phyloP scores from a whole-genome alignment of 1,140 invertebrate species.

The Drosophila ananassae region DNA sequence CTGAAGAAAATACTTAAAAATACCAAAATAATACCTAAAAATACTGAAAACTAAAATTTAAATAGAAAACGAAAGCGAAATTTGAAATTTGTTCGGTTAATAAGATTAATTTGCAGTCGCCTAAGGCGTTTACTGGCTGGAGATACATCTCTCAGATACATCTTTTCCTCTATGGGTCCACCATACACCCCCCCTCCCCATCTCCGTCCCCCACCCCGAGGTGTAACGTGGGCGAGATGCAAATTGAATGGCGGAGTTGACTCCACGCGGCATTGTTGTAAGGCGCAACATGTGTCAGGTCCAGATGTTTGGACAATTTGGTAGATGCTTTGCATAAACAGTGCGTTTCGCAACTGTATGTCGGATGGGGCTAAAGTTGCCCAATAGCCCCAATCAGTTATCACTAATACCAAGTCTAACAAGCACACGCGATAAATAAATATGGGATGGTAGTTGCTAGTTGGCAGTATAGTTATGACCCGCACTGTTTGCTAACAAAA shows the following conservation, averaged over 20 bases:
- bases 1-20: background rate
- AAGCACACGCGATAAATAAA: background rate
- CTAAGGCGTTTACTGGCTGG: slow-evolving; percentile 23
- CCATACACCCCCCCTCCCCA: too few relatives aligned
- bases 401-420: background rate
- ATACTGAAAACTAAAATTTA: slow-evolving; percentile 1
- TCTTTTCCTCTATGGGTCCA: too few relatives aligned
- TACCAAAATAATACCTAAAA: slow-evolving; percentile 1
- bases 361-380: background rate
- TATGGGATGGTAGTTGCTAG: background rate
- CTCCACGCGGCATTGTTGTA: slow-evolving; percentile 26
- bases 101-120: slow-evolving; percentile 58
- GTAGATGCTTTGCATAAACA: slow-evolving; percentile 39
- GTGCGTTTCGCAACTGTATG: slow-evolving; percentile 25
- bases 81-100: slow-evolving; percentile 57
- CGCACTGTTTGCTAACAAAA: slow-evolving; percentile 26
- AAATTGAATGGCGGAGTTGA: slow-evolving; percentile 50
- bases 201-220: too few relatives aligned
- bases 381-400: background rate
- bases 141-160: background rate
- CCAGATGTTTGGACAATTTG: slow-evolving; percentile 46
- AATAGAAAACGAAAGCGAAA: slow-evolving; percentile 54
- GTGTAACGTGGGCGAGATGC: slow-evolving; percentile 56
- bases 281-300: slow-evolving; percentile 41
- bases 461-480: background rate